Conservation (phyloP, 2,797 vertebrate species). For the Eulemur albifrons region DNA sequence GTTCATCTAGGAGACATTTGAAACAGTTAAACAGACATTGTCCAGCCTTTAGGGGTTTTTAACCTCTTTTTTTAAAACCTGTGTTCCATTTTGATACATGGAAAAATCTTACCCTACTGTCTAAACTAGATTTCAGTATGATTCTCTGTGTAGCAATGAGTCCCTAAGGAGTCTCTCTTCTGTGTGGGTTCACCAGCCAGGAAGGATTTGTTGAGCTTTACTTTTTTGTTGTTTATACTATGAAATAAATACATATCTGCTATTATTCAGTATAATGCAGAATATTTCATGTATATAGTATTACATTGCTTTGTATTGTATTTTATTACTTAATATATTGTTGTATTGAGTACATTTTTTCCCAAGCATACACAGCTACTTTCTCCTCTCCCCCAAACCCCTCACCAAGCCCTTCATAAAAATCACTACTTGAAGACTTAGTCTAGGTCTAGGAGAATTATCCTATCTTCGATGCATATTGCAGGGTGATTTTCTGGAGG, state of each 20-base stretch:
- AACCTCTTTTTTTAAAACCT: background rate
- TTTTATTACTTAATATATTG: background rate
- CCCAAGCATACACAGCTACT: background rate
- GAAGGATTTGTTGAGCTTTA: background rate
- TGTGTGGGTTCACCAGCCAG: background rate
- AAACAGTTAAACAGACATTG: background rate
- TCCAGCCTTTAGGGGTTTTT: background rate
- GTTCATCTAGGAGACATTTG: background rate
- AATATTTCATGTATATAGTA: background rate
- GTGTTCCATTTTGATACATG: background rate
- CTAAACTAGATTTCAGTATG: background rate
- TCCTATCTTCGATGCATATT: background rate
- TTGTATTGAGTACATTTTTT: background rate
- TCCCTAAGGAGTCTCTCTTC: background rate
- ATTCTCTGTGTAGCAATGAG: background rate
- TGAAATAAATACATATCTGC: background rate
- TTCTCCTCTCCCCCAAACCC: background rate
- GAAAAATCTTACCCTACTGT: background rate
- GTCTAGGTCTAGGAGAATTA: background rate
- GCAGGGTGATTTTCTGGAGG: background rate
- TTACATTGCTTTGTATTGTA: background rate
- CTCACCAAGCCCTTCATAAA: background rate
- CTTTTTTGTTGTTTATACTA: background rate
- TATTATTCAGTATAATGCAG: background rate
- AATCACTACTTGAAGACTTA: background rate